These are phyloP conservation scores for Empidonax traillii DNA, from an alignment of 2,113 vertebrate genomes.

Conservation along the genomic window DNA sequence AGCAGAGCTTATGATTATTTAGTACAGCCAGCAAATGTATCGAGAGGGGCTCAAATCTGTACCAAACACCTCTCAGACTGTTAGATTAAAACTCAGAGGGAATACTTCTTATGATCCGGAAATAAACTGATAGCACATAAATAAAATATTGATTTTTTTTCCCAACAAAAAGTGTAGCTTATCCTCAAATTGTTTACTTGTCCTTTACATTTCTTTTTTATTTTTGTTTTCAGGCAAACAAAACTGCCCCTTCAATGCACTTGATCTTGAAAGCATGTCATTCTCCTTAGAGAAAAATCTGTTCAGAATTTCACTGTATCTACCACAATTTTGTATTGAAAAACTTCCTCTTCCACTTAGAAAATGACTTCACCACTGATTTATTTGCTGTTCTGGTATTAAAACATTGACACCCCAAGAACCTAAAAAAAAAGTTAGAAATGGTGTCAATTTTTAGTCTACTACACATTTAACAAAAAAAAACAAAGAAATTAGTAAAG, in stretches of 20 bases:
- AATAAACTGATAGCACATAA: slow-evolving; percentile 81
- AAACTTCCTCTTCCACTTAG: slow-evolving; percentile 88
- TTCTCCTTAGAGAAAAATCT: slow-evolving; percentile 96
- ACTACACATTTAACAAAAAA: slow-evolving; percentile 46
- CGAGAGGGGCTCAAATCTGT: slow-evolving; percentile 70
- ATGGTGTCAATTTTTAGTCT: slow-evolving; percentile 59
- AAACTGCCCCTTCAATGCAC: slow-evolving; percentile 95
- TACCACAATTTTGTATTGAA: slow-evolving; percentile 86
- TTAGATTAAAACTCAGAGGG: slow-evolving; percentile 73
- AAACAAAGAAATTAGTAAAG: slow-evolving; percentile 53
- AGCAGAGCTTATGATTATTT: slow-evolving; percentile 73
- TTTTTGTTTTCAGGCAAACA: slow-evolving; percentile 86
- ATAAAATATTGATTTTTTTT: slow-evolving; percentile 80
- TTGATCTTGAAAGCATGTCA: slow-evolving; percentile 92
- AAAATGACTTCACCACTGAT: slow-evolving; percentile 89
- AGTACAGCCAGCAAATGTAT: slow-evolving; percentile 73
- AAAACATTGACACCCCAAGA: slow-evolving; percentile 99
- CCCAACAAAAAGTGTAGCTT: slow-evolving; percentile 84
- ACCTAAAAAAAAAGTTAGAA: slow-evolving; percentile 87
- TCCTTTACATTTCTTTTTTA: slow-evolving; percentile 84
- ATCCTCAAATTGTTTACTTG: slow-evolving; percentile 87
- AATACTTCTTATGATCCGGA: slow-evolving; percentile 74
- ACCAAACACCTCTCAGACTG: slow-evolving; percentile 76
- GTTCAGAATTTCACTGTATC: slow-evolving; percentile 95
- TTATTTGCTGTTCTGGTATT: slow-evolving; percentile 87